Conservation (phyloP, 2,113 vertebrate genomes). For the Takifugu bimaculatus region DNA sequence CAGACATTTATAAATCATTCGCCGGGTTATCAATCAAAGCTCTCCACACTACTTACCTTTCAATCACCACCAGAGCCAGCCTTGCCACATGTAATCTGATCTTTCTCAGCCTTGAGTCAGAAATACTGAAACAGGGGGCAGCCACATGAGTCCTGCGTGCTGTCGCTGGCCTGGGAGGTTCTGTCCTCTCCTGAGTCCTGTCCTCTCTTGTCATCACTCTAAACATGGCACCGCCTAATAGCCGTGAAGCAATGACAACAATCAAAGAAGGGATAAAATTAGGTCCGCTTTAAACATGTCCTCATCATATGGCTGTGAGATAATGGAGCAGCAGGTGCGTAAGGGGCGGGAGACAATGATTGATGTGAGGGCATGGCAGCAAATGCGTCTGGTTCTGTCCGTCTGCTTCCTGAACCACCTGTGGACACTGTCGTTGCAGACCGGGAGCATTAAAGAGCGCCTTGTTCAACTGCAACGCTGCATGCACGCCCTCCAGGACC, state of each 20-base stretch:
- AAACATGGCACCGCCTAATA: conserved; percentile 52
- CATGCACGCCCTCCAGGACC: conserved; percentile 72
- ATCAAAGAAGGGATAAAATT: conserved; percentile 65
- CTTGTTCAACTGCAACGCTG: conserved; percentile 73
- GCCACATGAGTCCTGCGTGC: background rate
- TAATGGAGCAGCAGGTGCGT: conserved; percentile 64
- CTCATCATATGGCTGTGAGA: conserved; percentile 63
- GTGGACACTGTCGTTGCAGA: conserved; percentile 46
- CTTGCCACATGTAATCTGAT: background rate
- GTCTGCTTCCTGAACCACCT: conserved; percentile 8
- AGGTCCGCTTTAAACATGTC: conserved; percentile 57
- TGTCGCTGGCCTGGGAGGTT: too few species aligned
- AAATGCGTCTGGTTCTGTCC: conserved; percentile 3
- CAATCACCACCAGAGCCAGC: background rate
- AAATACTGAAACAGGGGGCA: background rate
- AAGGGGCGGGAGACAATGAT: conserved; percentile 30
- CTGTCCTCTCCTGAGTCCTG: conserved; percentile 2
- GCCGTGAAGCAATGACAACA: conserved; percentile 38
- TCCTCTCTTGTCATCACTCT: conserved; percentile 31
- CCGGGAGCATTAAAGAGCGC: conserved; percentile 61
- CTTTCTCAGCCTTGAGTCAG: background rate
- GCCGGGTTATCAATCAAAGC: too few species aligned
- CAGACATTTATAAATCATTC: background rate
- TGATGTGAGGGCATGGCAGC: conserved; percentile 57
- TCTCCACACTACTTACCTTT: too few species aligned